phyloP scores from a whole-genome alignment of 2,888 invertebrate species.

The Onthophagus sagittarius region DNA sequence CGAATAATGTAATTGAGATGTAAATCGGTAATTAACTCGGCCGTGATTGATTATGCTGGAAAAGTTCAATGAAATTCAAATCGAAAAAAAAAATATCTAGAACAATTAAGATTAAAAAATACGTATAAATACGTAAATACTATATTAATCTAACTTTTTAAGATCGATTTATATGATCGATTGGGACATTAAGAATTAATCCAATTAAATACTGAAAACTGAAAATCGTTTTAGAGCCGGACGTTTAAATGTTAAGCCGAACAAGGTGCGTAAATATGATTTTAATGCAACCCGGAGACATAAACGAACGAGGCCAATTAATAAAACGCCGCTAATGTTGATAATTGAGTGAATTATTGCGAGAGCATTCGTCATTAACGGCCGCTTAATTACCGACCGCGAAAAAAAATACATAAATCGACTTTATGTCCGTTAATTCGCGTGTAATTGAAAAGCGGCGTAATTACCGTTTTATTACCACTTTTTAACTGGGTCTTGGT shows the following conservation, averaged over 20 bases:
- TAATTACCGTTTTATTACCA: not conserved
- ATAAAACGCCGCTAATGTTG: not conserved
- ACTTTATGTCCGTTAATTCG: not conserved
- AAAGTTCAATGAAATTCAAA: no score
- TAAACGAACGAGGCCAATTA: not conserved
- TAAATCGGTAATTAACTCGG: no score
- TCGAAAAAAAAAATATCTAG: no score
- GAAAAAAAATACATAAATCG: not conserved
- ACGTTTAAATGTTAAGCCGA: not conserved
- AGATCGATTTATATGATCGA: not conserved
- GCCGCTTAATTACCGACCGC: not conserved
- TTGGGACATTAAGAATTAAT: not conserved
- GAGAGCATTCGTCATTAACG: not conserved
- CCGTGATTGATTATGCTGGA: no score
- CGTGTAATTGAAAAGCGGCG: not conserved
- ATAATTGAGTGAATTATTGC: not conserved
- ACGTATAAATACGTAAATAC: no score
- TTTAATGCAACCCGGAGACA: not conserved
- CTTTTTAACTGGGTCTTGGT: not conserved
- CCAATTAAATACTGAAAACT: not conserved
- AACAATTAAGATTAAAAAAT: no score
- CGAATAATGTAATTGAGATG: no score
- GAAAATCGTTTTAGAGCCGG: not conserved
- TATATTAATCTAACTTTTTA: not conserved
- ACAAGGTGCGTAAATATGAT: not conserved